phyloP scores from a whole-genome alignment of 1,140 invertebrate species.

The Hyles euphorbiae region DNA sequence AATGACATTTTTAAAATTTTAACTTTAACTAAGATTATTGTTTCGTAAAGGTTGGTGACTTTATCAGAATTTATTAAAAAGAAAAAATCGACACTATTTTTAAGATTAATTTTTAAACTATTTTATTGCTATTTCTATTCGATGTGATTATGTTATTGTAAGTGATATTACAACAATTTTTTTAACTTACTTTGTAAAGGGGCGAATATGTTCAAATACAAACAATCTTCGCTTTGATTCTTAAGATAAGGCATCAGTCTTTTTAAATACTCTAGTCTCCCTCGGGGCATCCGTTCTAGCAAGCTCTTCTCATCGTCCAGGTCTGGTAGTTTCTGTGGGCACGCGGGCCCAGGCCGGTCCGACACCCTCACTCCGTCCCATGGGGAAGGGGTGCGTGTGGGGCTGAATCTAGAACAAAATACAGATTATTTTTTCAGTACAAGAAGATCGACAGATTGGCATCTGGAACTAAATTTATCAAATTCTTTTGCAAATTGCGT shows the following conservation, averaged over 20 bases:
- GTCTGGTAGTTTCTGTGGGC: constrained; percentile 91
- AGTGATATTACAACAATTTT: too few species aligned
- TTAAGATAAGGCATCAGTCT: constrained; percentile 89
- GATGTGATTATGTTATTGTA: too few species aligned
- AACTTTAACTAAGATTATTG: too few species aligned
- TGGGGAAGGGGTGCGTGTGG: constrained; percentile 90
- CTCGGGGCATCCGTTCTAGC: constrained; percentile 90
- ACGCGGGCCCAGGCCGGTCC: constrained; percentile 88
- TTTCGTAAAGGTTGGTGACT: too few species aligned
- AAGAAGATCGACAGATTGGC: too few species aligned
- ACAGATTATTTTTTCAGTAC: not conserved
- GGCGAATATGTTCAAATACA: constrained; percentile 97
- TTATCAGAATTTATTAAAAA: too few species aligned
- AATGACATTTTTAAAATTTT: too few species aligned
- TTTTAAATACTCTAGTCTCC: constrained; percentile 90
- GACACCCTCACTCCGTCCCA: constrained; percentile 91
- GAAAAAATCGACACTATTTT: too few species aligned
- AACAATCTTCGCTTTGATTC: constrained; percentile 97
- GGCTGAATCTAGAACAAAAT: constrained; percentile 83
- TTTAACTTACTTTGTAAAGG: constrained; percentile 91
- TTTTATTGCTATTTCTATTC: too few species aligned
- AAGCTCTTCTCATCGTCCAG: constrained; percentile 89
- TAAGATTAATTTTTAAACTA: too few species aligned
- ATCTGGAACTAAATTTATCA: too few species aligned
- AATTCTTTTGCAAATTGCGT: too few species aligned